phyloP scores from a whole-genome alignment of 2,797 vertebrate species.

The Centroberyx gerrardi region DNA sequence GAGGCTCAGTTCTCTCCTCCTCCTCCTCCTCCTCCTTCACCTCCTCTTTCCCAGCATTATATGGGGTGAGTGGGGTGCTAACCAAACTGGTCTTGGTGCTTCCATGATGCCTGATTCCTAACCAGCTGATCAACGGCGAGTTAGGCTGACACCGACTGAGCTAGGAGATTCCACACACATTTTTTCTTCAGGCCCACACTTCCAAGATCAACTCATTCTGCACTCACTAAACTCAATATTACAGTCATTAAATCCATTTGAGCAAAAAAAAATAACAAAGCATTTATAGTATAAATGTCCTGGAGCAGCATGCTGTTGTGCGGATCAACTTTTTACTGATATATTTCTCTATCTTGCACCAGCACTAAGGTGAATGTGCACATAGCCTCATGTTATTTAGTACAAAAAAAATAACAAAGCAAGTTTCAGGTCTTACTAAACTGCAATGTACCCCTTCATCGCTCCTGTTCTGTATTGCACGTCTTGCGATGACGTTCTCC shows the following conservation, averaged over 20 bases:
- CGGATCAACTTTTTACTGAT: too few species aligned
- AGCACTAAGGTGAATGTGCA: too few species aligned
- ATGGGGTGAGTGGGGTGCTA: conserved; percentile 7
- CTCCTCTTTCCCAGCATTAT: not conserved
- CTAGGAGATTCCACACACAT: conserved; percentile 13
- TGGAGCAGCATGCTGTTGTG: too few species aligned
- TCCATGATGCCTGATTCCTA: conserved; percentile 5
- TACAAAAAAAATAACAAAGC: too few species aligned
- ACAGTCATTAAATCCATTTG: conserved; percentile 9
- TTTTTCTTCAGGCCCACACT: conserved; percentile 12
- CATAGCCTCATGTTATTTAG: too few species aligned
- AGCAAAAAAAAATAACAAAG: conserved; percentile 19
- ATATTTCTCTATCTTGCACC: too few species aligned
- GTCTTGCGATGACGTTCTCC: conserved; percentile 56
- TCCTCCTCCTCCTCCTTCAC: not conserved
- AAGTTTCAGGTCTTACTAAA: conserved; percentile 12
- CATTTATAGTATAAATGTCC: too few species aligned
- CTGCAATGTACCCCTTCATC: conserved; percentile 50
- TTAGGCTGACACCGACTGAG: not conserved
- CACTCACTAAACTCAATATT: conserved; percentile 52
- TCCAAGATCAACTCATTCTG: conserved; percentile 49
- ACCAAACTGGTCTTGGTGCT: not conserved
- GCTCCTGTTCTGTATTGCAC: conserved; percentile 34
- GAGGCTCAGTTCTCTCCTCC: not conserved
- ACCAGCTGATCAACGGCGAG: not conserved